phyloP scores from a whole-genome alignment of 2,797 vertebrate genomes.

The Siniperca obscura region DNA sequence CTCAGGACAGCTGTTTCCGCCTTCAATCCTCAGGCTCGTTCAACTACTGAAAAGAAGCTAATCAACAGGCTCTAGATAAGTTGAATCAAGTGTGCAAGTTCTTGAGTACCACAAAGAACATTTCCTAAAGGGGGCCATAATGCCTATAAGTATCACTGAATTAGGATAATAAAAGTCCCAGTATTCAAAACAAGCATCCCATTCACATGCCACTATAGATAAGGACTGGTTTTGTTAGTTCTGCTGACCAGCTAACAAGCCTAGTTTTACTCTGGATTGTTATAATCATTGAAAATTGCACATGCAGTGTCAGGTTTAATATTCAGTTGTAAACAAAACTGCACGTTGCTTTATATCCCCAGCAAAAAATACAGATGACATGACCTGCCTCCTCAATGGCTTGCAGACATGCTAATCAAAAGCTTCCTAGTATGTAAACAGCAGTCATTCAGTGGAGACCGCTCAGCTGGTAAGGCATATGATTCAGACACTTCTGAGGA shows the following conservation, averaged over 20 bases:
- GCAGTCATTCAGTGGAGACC: slow-evolving; percentile 48
- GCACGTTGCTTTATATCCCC: background rate
- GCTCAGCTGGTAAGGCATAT: slow-evolving; percentile 65
- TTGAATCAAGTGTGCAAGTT: slow-evolving; percentile 11
- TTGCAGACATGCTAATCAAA: slow-evolving; percentile 42
- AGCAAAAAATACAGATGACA: slow-evolving; percentile 8
- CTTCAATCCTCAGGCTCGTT: background rate
- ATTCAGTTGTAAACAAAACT: slow-evolving; percentile 16
- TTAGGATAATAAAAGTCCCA: background rate
- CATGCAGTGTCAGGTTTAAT: background rate
- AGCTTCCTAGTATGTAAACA: slow-evolving; percentile 48
- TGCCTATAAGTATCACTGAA: no score
- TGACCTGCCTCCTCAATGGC: slow-evolving; percentile 14
- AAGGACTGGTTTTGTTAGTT: slow-evolving; percentile 10
- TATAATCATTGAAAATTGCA: background rate
- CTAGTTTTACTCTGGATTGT: background rate
- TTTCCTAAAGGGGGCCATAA: background rate
- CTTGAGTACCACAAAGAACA: background rate
- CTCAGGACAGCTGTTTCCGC: background rate
- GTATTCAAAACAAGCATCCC: background rate
- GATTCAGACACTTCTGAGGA: slow-evolving; percentile 70
- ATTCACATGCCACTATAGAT: background rate
- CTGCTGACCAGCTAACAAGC: slow-evolving; percentile 1
- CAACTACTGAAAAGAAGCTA: slow-evolving; percentile 8
- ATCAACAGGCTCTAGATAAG: slow-evolving; percentile 29